Evolutionary conservation across 2,113 vertebrate genomes (phyloP).

Genomic region (Gambusia holbrooki): DNA sequence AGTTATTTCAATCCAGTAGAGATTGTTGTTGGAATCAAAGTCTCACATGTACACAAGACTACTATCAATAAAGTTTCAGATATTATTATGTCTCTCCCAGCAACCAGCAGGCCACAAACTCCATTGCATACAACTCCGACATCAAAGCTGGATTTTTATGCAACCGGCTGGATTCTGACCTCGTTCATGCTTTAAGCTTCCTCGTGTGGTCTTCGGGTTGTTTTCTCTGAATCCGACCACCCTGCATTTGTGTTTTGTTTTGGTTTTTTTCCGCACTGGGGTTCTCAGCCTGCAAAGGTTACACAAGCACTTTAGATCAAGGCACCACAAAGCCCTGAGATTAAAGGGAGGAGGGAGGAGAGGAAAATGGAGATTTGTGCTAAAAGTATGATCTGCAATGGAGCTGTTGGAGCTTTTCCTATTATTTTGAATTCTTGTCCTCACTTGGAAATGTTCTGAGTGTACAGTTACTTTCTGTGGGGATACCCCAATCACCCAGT

Average conservation of each 20-base stretch:
- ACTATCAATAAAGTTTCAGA: too few species aligned
- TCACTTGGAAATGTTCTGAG: slow-evolving; percentile 18
- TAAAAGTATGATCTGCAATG: slow-evolving; percentile 20
- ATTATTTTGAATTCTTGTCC: slow-evolving; percentile 27
- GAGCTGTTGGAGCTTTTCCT: slow-evolving; percentile 42
- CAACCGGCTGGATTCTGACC: background rate
- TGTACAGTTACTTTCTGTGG: slow-evolving; percentile 9
- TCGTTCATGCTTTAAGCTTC: background rate
- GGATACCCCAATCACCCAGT: background rate
- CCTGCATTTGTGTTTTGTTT: background rate
- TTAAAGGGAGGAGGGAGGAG: slow-evolving; percentile 4
- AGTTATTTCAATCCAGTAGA: too few species aligned
- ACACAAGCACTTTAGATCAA: slow-evolving; percentile 32
- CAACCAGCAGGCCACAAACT: background rate
- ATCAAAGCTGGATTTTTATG: background rate
- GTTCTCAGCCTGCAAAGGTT: background rate
- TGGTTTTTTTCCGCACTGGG: background rate
- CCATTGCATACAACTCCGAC: background rate
- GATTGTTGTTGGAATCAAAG: too few species aligned
- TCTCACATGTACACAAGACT: too few species aligned
- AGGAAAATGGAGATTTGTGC: slow-evolving; percentile 2
- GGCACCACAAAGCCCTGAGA: slow-evolving; percentile 19
- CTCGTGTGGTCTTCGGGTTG: background rate
- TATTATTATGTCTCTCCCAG: too few species aligned
- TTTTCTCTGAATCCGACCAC: background rate